Conservation (phyloP, 2,888 invertebrate genomes). For the Brenthis daphne region DNA sequence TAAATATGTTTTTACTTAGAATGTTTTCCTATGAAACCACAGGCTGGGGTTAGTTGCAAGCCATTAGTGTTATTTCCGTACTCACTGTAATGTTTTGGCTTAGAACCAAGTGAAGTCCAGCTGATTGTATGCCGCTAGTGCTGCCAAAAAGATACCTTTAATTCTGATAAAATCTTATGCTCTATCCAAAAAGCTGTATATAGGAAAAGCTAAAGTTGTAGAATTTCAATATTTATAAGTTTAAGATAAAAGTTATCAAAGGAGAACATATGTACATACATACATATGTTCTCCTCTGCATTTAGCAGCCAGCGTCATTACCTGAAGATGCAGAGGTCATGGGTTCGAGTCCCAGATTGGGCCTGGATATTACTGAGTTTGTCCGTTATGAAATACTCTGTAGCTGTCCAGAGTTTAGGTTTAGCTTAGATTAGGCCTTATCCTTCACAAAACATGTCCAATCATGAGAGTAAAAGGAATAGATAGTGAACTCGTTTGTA, state of each 20-base stretch:
- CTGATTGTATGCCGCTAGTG: conserved; percentile 13
- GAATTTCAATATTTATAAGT: background rate
- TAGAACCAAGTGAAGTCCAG: conserved; percentile 17
- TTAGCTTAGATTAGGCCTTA: too few species aligned
- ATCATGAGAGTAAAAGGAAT: too few species aligned
- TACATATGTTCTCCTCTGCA: too few species aligned
- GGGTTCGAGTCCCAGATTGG: too few species aligned
- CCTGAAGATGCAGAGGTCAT: too few species aligned
- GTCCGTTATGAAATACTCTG: too few species aligned
- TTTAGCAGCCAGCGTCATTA: too few species aligned
- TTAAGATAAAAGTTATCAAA: background rate
- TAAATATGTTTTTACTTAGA: too few species aligned
- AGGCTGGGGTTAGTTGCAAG: background rate
- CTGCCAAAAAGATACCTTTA: conserved; percentile 18
- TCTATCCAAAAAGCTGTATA: background rate
- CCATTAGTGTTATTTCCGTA: conserved; percentile 6
- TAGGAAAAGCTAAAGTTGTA: background rate
- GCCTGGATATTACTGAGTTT: too few species aligned
- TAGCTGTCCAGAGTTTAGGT: too few species aligned
- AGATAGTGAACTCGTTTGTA: too few species aligned
- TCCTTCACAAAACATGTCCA: too few species aligned
- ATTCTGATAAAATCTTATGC: background rate
- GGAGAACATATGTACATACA: background rate
- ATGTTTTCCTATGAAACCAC: background rate
- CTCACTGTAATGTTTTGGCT: conserved; percentile 18